Evolutionary conservation across 2,888 invertebrate genomes (phyloP).

Genomic region (Listrodromus nycthemerus): DNA sequence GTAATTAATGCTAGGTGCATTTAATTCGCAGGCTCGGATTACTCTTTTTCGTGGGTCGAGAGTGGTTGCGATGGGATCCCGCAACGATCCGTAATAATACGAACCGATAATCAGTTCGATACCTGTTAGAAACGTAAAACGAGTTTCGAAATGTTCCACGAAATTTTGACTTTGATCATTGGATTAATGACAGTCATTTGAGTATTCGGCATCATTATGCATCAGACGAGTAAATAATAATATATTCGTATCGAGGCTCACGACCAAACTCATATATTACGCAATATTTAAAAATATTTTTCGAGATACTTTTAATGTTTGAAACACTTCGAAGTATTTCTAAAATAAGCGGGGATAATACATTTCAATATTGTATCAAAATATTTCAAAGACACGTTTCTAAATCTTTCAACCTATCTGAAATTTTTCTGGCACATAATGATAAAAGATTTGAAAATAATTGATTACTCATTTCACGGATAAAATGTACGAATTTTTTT

Average conservation of each 20-base stretch:
- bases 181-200: neutral
- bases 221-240: neutral
- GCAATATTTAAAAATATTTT: no score
- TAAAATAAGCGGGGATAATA: no score
- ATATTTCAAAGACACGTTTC: no score
- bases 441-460: no score
- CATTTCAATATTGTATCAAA: no score
- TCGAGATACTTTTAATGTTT: no score
- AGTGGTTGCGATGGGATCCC: neutral
- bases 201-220: neutral
- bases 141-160: neutral
- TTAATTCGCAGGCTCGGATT: conserved; percentile 19
- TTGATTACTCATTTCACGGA: no score
- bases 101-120: conserved; percentile 10
- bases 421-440: no score
- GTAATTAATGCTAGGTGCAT: conserved; percentile 22
- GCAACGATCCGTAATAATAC: neutral
- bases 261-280: no score
- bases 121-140: conserved; percentile 13
- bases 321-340: no score
- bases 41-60: neutral
- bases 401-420: no score
- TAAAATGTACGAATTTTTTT: no score
- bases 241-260: neutral
- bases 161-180: conserved; percentile 8